These are phyloP conservation scores for Aldrovandia affinis DNA, from an alignment of 2,797 vertebrate species.

Conservation along the genomic window DNA sequence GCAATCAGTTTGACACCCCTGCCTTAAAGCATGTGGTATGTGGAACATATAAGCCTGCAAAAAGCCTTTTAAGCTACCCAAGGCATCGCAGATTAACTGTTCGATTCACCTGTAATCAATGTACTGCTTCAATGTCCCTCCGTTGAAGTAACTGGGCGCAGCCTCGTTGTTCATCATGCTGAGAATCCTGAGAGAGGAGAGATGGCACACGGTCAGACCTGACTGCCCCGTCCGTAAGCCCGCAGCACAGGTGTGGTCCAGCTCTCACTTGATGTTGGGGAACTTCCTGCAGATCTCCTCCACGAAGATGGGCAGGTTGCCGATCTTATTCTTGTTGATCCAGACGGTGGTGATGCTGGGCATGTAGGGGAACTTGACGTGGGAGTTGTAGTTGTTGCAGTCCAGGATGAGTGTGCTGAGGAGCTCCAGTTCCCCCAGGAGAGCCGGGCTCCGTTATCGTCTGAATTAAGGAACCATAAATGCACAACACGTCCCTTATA, in stretches of 20 bases:
- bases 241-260: too few species aligned
- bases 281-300: slow-evolving; percentile 73
- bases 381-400: slow-evolving; percentile 74
- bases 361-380: slow-evolving; percentile 79
- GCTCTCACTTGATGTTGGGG: slow-evolving; percentile 71
- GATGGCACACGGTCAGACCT: not conserved
- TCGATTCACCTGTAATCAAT: slow-evolving; percentile 72
- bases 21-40: too few species aligned
- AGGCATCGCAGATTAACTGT: not conserved
- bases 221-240: not conserved
- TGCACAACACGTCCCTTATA: not conserved
- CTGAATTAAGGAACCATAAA: slow-evolving; percentile 62
- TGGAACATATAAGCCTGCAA: not conserved
- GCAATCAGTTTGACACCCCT: too few species aligned
- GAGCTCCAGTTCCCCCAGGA: slow-evolving; percentile 69
- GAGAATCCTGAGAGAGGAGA: slow-evolving; percentile 61
- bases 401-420: slow-evolving; percentile 78
- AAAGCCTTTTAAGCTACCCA: not conserved
- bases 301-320: slow-evolving; percentile 75
- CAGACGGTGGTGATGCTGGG: slow-evolving; percentile 68
- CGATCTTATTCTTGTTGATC: slow-evolving; percentile 80
- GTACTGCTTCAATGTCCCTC: slow-evolving; percentile 75
- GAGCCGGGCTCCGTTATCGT: slow-evolving; percentile 71
- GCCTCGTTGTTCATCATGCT: slow-evolving; percentile 83
- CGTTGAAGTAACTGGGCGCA: slow-evolving; percentile 79